Conservation (phyloP, 2,113 vertebrate genomes). For the Phyllopteryx taeniolatus region DNA sequence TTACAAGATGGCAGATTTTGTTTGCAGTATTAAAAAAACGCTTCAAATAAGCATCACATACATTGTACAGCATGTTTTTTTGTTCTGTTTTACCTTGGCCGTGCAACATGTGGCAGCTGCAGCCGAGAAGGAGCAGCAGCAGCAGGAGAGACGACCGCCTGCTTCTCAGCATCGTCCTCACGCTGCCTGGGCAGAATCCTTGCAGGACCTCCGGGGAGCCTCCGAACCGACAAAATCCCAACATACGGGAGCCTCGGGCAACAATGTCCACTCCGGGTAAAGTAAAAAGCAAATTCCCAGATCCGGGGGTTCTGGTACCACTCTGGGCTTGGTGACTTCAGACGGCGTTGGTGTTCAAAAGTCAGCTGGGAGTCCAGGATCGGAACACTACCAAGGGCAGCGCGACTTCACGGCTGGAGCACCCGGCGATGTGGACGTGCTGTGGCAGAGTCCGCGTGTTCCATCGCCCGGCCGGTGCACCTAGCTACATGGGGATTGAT, state of each 20-base stretch:
- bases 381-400: neutral
- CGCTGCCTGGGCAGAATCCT: constrained; percentile 16
- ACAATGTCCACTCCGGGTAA: neutral
- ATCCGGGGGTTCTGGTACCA: constrained; percentile 3
- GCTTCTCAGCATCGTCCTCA: constrained; percentile 18
- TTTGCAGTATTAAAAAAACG: neutral
- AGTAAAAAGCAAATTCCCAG: constrained; percentile 3
- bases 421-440: constrained; percentile 16
- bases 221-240: constrained; percentile 26
- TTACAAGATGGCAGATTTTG: neutral
- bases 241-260: constrained; percentile 14
- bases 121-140: constrained; percentile 55
- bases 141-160: constrained; percentile 36
- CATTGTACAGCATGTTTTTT: neutral
- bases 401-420: constrained; percentile 12
- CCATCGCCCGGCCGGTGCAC: constrained; percentile 36
- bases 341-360: constrained; percentile 18
- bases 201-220: constrained; percentile 20
- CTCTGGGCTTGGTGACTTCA: neutral
- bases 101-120: constrained; percentile 72
- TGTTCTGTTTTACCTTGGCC: constrained; percentile 63
- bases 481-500: constrained; percentile 53
- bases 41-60: neutral
- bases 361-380: constrained; percentile 6
- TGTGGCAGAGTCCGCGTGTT: constrained; percentile 21